Base-by-base conservation (phyloP, 2,113 vertebrate species). In the Alces alces region DNA sequence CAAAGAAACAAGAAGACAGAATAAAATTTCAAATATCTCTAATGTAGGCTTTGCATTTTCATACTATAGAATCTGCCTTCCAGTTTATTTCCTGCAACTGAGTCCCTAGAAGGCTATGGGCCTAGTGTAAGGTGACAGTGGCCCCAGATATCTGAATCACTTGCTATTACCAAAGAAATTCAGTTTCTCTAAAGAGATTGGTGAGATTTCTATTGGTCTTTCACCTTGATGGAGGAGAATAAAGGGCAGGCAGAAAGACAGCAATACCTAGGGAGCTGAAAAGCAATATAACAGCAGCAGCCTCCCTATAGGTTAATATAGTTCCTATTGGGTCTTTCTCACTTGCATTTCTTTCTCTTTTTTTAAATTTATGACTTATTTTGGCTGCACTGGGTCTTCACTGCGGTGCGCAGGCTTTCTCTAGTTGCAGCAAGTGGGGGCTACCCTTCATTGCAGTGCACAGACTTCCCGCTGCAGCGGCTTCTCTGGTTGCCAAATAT, bases 21-120 rank as follows among this genome's bases (percentile, higher is more conserved):
- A 61, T 64, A n/a, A 93, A 88, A 93, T 95, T 96, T 95, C 47
- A 96, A 94, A 52, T 14, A 70, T 66, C 73, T 93, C 57, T 86
- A 84, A 91, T 23, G 16, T 17, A 86, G 47, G 93, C 21, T 55
- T 90, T 54, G 28, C n/a, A 64, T 85, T 76, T 95, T 60, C n/a
- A 23, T 52, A 96, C 84, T 90, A 90, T 0, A 86, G n/a, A 91
- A 92, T 50, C 36, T 96, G 25, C 23, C 57, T 95, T 96, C 39
- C 39, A 85, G 17, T 84, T 94, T 92, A 90, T 94, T 90, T 90
- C 21, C 28, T 78, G 39, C 52, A 25, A 15, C 30, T 78, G n/a
- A 91, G 33, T 52, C 47, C 86, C 83, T 93, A 73, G 79, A 78
- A 93, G 93, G 16, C 57, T 73, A 17, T 30, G 43, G 33, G 45